Base-by-base conservation (phyloP, 2,888 invertebrate species). In the Teleiodes luculella region DNA sequence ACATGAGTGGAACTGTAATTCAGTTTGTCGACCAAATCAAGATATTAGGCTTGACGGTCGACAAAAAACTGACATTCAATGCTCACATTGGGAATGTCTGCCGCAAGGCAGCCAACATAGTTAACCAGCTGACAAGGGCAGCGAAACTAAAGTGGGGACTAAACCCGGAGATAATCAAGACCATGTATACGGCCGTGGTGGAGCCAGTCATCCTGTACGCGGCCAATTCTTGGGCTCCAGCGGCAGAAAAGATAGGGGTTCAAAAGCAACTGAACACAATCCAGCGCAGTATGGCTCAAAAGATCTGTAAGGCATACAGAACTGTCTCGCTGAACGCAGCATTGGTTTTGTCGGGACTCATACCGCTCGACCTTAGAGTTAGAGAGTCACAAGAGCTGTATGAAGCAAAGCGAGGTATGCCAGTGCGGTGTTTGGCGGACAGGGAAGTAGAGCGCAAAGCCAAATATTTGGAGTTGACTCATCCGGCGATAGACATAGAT, bases 361-460 rank as follows among this genome's bases (percentile, higher is more conserved):
- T 39, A 3, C 39, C 39, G 3, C 14, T 39, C 2, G 39, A 39
- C 8, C 39, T 39, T 8, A n/a, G 39, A 14, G 8, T 39, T 2
- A n/a, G 14, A 14, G 39, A 39, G 39, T 3, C 16, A 14, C 14
- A 10, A 7, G 3, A 2, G 3, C 3, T 39, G 8, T 39, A 13
- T 11, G 20, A 41, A 11, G 41, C 41, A 2, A 41, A 41, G 20
- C 24, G 24, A 4, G 24, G 24, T 24, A 24, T 4, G 6, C 24
- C 24, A 4, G 3, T 24, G 6, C 24, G 3, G 24, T 3, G 6
- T 24, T 6, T 24, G 24, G 24, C 48, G 4, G 65, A 56, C 2
- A 13, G 57, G 7, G 56, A 60, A 39, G 24, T 64, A 0, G 68
- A 66, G 31, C 35, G 13, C 3, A 43, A 48, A 51, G 35, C 45